Base-by-base conservation (phyloP, 2,797 vertebrate species). In the Sciurus carolinensis region DNA sequence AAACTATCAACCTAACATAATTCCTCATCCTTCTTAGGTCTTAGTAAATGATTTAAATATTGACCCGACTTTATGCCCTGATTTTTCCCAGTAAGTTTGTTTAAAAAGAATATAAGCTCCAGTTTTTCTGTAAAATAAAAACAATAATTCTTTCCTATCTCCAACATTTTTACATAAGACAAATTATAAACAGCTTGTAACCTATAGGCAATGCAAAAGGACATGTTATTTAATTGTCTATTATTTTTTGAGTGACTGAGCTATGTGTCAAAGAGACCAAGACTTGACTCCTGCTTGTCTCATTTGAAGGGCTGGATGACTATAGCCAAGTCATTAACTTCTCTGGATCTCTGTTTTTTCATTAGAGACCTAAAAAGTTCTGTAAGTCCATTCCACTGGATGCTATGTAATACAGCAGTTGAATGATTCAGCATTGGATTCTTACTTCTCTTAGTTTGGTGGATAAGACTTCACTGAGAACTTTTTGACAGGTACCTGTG, bases 41-140 rank as follows among this genome's bases (percentile, higher is more conserved):
- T 39, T 92, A 88, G 33, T 42, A 52, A 33, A 88, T 22, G 57
- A 69, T 44, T 54, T 18, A 77, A 62, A 42, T 44, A 24, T 24
- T 83, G 36, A 71, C 9, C 17, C 71, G 11, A 52, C 11, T 54
- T 62, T 69, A 10, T 44, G 5, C 22, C 71, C 1, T 30, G 3
- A 39, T 15, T 54, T 22, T 86, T 11, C 9, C 9, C 14, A 71
- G 20, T 69, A 12, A 66, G 33, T 30, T 62, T 87, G 28, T 47
- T 76, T 76, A 62, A n/a, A 77, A 76, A 92, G 33, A 83, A 62
- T n/a, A 39, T 50, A 86, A 92, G 52, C 42, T 42, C 88, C 39
- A 66, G 17, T 75, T 47, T 87, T 17, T 47, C 36, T 86, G 26
- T 64, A 87, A 87, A 87, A 93, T n/a, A 87, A 24, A 64, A 94